phyloP scores from a whole-genome alignment of 2,113 vertebrate species.

The Tachysurus vachellii region DNA sequence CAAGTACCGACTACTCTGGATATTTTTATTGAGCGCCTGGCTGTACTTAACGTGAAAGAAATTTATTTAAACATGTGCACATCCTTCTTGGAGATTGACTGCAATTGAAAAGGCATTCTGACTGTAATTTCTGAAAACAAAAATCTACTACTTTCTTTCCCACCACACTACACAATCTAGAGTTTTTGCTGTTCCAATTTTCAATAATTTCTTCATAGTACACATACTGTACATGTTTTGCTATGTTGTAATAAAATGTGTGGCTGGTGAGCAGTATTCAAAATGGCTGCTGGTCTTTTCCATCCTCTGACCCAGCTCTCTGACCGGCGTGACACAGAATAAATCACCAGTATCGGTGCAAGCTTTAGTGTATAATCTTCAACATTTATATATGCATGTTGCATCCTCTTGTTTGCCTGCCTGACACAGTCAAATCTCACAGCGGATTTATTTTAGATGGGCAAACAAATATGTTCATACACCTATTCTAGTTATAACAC shows the following conservation, averaged over 20 bases:
- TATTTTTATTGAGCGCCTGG: neutral
- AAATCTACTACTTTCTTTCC: neutral
- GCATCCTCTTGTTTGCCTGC: neutral
- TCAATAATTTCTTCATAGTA: neutral
- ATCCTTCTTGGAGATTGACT: neutral
- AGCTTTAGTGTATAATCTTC: neutral
- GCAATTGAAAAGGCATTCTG: no score
- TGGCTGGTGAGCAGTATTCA: neutral
- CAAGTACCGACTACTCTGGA: neutral
- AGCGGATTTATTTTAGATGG: neutral
- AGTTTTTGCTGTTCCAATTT: neutral
- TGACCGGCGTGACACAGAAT: neutral
- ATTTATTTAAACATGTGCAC: neutral
- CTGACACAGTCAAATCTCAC: neutral
- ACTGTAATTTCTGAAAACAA: neutral
- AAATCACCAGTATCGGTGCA: neutral
- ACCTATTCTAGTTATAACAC: neutral
- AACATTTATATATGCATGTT: neutral
- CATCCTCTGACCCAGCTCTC: neutral
- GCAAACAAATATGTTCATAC: neutral
- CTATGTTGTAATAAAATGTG: neutral
- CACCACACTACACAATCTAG: neutral
- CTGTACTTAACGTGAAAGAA: neutral
- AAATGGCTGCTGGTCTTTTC: neutral
- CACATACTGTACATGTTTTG: neutral